Evolutionary conservation across 2,113 vertebrate species (phyloP).

Genomic region (Oryzias curvinotus): DNA sequence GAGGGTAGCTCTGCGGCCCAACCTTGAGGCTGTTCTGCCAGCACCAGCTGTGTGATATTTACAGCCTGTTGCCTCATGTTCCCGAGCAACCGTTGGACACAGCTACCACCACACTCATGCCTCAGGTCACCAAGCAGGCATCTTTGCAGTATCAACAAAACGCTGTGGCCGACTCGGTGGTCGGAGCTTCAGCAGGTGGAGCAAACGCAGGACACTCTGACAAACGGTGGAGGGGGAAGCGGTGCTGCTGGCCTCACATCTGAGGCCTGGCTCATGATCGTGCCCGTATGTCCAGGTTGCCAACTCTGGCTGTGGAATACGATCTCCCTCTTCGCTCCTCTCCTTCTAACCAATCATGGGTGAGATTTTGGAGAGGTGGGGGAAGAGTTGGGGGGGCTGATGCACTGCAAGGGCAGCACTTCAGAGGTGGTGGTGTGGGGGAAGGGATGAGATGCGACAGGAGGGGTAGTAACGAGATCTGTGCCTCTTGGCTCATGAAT

Average conservation of each 20-base stretch:
- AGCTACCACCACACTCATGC: conserved; percentile 34
- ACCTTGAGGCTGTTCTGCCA: conserved; percentile 76
- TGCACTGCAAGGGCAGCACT: conserved; percentile 75
- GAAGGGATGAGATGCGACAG: conserved; percentile 34
- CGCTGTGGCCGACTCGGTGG: conserved; percentile 13
- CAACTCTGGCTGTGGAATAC: conserved; percentile 61
- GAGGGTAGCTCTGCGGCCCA: conserved; percentile 67
- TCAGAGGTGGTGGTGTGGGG: conserved; percentile 52
- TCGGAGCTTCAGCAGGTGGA: conserved; percentile 39
- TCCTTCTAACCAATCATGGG: conserved; percentile 58
- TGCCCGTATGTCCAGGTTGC: conserved; percentile 40
- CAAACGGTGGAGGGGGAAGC: conserved; percentile 21
- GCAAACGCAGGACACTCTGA: conserved; percentile 5
- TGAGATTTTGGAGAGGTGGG: conserved; percentile 57
- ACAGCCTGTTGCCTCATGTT: conserved; percentile 76
- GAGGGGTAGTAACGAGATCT: conserved; percentile 45
- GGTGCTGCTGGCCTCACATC: conserved; percentile 38
- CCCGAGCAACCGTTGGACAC: conserved; percentile 60
- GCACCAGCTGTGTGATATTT: conserved; percentile 79
- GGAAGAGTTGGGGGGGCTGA: conserved; percentile 20
- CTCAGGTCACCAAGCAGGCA: conserved; percentile 26
- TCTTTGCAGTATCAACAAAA: conserved; percentile 39
- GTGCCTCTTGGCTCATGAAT: conserved; percentile 65
- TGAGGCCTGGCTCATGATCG: conserved; percentile 44
- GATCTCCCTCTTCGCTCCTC: conserved; percentile 40